These are phyloP conservation scores for Drosophila nannoptera DNA, from an alignment of 1,140 invertebrate species.

Conservation along the genomic window DNA sequence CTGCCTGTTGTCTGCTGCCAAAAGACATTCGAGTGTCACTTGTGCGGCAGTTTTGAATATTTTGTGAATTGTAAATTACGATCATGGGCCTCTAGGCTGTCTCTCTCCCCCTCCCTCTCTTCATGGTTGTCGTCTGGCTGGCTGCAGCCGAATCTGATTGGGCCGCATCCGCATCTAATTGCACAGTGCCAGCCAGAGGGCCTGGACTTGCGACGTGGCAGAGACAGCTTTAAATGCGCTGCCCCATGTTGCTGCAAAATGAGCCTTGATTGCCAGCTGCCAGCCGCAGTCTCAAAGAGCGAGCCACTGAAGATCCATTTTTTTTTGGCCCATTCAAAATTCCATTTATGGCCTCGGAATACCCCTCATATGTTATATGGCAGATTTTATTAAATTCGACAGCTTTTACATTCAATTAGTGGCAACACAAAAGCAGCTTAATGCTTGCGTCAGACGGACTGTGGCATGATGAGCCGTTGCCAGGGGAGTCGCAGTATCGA, in stretches of 20 bases:
- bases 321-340: not conserved
- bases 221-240: too few relatives aligned
- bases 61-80: slow-evolving; percentile 74
- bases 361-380: too few relatives aligned
- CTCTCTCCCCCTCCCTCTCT: not conserved
- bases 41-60: slow-evolving; percentile 75
- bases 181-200: slow-evolving; percentile 9
- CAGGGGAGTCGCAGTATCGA: too few relatives aligned
- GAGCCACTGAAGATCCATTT: not conserved
- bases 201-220: not conserved
- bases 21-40: slow-evolving; percentile 75
- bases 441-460: too few relatives aligned
- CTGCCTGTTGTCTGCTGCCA: slow-evolving; percentile 40
- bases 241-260: slow-evolving; percentile 6
- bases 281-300: slow-evolving; percentile 7
- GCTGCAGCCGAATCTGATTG: slow-evolving; percentile 47
- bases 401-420: too few relatives aligned
- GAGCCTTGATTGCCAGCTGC: slow-evolving; percentile 31
- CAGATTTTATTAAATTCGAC: too few relatives aligned
- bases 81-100: slow-evolving; percentile 43
- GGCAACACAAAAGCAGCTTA: too few relatives aligned
- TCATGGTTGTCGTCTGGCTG: slow-evolving; percentile 1
- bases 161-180: slow-evolving; percentile 36
- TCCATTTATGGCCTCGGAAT: too few relatives aligned
- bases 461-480: too few relatives aligned